These are phyloP conservation scores for Diachrysia chrysitis DNA, from an alignment of 2,888 invertebrate genomes.

Conservation along the genomic window DNA sequence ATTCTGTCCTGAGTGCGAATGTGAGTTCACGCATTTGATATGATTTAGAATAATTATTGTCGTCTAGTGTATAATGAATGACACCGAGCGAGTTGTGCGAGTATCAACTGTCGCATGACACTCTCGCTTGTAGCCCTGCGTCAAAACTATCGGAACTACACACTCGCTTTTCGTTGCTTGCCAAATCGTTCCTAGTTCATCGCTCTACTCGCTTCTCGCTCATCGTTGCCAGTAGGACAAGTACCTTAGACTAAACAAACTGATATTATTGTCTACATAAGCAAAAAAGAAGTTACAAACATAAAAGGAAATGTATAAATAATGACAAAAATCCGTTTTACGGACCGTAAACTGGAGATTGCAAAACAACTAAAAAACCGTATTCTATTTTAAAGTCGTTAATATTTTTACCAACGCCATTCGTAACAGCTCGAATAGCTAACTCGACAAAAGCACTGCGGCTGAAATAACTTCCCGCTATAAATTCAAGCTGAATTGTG, in stretches of 20 bases:
- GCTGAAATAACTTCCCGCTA: constrained; percentile 69
- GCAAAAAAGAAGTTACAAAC: background rate
- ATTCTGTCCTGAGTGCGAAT: no score
- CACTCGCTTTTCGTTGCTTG: no score
- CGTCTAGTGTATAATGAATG: no score
- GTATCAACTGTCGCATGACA: no score
- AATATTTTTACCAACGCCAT: constrained; percentile 41
- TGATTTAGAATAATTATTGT: no score
- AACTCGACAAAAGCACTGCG: constrained; percentile 56
- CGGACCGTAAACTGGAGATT: background rate
- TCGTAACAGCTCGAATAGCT: constrained; percentile 47
- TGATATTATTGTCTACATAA: background rate
- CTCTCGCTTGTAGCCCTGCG: no score
- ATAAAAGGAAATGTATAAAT: background rate
- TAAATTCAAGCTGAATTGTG: constrained; percentile 69
- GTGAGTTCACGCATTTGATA: no score
- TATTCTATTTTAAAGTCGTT: constrained; percentile 39
- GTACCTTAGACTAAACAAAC: background rate
- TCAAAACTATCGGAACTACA: no score
- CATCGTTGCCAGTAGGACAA: no score
- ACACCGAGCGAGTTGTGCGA: no score
- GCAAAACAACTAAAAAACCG: background rate
- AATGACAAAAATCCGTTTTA: background rate
- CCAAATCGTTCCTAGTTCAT: no score
- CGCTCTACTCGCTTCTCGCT: no score